Evolutionary conservation across 2,888 invertebrate genomes (phyloP).

Genomic region (Lagria hirta): DNA sequence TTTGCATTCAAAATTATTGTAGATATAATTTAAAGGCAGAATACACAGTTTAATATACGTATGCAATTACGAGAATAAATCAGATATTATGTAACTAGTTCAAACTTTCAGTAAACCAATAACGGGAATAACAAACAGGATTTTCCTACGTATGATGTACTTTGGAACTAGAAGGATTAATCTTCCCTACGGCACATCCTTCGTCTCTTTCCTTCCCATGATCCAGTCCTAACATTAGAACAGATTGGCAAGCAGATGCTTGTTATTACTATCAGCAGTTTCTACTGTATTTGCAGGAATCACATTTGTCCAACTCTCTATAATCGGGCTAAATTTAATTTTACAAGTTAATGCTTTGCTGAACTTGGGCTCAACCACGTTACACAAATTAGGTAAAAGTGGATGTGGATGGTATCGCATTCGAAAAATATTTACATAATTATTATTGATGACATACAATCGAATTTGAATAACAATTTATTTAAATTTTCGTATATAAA

Average conservation of each 20-base stretch:
- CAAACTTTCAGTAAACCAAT: slow-evolving; percentile 22
- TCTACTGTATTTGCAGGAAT: slow-evolving; percentile 23
- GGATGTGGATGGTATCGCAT: too few relatives aligned
- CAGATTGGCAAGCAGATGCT: slow-evolving; percentile 20
- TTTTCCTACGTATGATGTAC: slow-evolving; percentile 16
- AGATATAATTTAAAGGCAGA: slow-evolving; percentile 7
- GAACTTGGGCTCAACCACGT: slow-evolving; percentile 14
- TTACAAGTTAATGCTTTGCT: slow-evolving; percentile 22
- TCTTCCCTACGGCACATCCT: slow-evolving; percentile 9
- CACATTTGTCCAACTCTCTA: slow-evolving; percentile 21
- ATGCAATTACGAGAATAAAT: slow-evolving; percentile 15
- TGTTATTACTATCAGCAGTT: slow-evolving; percentile 26
- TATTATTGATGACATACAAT: too few relatives aligned
- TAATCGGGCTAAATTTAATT: slow-evolving; percentile 22
- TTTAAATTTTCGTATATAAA: too few relatives aligned
- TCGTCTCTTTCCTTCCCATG: slow-evolving; percentile 7
- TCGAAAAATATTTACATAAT: too few relatives aligned
- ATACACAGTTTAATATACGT: slow-evolving; percentile 8
- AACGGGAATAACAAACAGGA: slow-evolving; percentile 22
- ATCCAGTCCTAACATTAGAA: slow-evolving; percentile 14
- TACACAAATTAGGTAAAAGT: too few relatives aligned
- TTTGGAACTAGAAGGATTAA: slow-evolving; percentile 7
- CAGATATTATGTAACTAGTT: slow-evolving; percentile 14
- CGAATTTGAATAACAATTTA: too few relatives aligned
- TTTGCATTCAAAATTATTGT: slow-evolving; percentile 19